Conservation (phyloP, 2,797 vertebrate genomes). For the Gambelia wislizenii region DNA sequence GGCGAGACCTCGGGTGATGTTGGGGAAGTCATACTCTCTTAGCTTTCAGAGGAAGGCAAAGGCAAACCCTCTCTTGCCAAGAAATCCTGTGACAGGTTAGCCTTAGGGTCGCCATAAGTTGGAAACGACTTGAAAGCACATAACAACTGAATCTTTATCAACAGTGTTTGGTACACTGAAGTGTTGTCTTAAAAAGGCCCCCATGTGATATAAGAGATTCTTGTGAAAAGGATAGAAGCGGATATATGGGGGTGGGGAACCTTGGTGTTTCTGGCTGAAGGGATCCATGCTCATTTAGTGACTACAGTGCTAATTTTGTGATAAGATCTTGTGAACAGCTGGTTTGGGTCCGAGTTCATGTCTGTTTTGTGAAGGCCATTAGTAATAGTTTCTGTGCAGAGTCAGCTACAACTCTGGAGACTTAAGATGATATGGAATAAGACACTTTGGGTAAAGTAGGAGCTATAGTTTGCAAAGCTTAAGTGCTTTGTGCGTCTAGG, state of each 20-base stretch:
- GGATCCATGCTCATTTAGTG: conserved; percentile 7
- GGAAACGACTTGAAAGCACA: not conserved
- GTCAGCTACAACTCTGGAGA: not conserved
- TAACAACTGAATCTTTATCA: not conserved
- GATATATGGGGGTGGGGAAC: not conserved
- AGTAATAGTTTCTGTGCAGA: not conserved
- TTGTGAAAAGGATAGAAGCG: not conserved
- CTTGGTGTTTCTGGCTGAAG: not conserved
- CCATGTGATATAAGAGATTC: not conserved
- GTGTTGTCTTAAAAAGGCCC: not conserved
- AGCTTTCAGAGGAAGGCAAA: too few species aligned
- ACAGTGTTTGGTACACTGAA: not conserved
- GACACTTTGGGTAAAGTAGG: not conserved
- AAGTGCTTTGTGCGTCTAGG: not conserved
- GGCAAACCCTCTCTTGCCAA: too few species aligned
- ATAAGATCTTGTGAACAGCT: conserved; percentile 4
- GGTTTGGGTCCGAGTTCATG: conserved; percentile 24
- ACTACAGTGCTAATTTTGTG: conserved; percentile 14
- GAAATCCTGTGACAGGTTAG: too few species aligned
- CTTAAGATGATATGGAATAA: not conserved
- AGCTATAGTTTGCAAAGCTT: not conserved
- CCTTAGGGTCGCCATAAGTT: too few species aligned
- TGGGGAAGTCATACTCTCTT: too few species aligned
- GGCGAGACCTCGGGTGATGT: too few species aligned
- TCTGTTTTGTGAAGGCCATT: not conserved